Base-by-base conservation (phyloP, 2,113 vertebrate genomes). In the Lipotes vexillifer region DNA sequence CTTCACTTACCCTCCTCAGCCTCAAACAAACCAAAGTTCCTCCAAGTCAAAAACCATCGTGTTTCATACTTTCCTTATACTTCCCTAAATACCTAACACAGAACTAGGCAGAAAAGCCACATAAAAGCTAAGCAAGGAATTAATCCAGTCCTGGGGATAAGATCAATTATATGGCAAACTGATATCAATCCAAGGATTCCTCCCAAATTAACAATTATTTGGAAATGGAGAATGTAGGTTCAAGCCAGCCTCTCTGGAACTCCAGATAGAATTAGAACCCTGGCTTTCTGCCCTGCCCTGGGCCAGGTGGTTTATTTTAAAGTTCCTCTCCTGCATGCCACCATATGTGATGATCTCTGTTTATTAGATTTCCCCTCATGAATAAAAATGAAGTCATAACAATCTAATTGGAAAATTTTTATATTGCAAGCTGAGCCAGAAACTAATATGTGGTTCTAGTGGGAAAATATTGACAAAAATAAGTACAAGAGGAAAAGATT, bases 381-480 rank as follows among this genome's bases (percentile, higher is more conserved):
- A 97, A 96, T 97, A 97, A 92, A 96, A 93, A 97, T 96, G 92
- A 97, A 97, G 87, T 81, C 80, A 88, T 88, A 96, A 90, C 74
- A 96, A 92, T 36, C 86, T 98, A 97, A 96, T 94, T 97, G 96
- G 93, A 96, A 97, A 90, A 69, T 86, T 93, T 96, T 94, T 95
- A 88, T 82, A 96, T 52, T 94, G 71, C 95, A 96, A 87, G 87
- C 87, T 92, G 80, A 96, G 94, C 87, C 89, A 93, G 87, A 96
- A 86, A 90, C 82, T 91, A 96, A 87, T 93, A 92, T 93, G 96
- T 96, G 46, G 74, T 68, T 96, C 90, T 29, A 96, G 69, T 61
- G 95, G 87, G n/a, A 97, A 98, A 97, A 97, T 95, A 96, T 44
- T 96, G 90, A 95, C 84, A 93, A 96, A 94, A 98, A 66, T 80